phyloP scores from a whole-genome alignment of 2,888 invertebrate genomes.

The Carcina quercana region DNA sequence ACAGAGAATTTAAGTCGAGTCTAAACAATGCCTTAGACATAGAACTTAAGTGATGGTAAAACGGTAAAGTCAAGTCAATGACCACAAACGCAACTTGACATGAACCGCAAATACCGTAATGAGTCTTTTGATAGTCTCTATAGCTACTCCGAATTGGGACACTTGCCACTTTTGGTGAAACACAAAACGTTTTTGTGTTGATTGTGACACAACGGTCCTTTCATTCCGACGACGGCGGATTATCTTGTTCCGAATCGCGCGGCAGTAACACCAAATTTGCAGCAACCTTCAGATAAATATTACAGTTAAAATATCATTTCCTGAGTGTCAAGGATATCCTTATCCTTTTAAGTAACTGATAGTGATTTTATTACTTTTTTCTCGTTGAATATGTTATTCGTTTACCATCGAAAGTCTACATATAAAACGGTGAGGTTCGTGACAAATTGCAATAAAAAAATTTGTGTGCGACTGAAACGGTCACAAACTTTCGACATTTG shows the following conservation, averaged over 20 bases:
- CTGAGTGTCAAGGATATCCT: constrained; percentile 28
- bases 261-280: constrained; percentile 2
- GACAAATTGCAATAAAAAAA: constrained; percentile 36
- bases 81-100: constrained; percentile 45
- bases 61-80: constrained; percentile 57
- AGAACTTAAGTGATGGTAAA: constrained; percentile 26
- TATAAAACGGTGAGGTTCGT: constrained; percentile 27
- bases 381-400: constrained; percentile 4
- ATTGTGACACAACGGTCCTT: no score
- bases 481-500: no score
- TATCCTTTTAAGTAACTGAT: constrained; percentile 10
- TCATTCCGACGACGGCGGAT: background rate
- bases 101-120: constrained; percentile 47
- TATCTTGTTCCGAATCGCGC: background rate
- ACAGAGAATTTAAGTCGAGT: no score
- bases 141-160: constrained; percentile 31
- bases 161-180: constrained; percentile 11
- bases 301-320: constrained; percentile 18
- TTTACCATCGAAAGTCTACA: constrained; percentile 16
- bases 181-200: no score
- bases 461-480: constrained; percentile 26
- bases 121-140: constrained; percentile 34
- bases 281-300: constrained; percentile 1
- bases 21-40: constrained; percentile 28
- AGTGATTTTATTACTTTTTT: constrained; percentile 1